Base-by-base conservation (phyloP, 2,888 invertebrate species). In the Prosapia bicincta region DNA sequence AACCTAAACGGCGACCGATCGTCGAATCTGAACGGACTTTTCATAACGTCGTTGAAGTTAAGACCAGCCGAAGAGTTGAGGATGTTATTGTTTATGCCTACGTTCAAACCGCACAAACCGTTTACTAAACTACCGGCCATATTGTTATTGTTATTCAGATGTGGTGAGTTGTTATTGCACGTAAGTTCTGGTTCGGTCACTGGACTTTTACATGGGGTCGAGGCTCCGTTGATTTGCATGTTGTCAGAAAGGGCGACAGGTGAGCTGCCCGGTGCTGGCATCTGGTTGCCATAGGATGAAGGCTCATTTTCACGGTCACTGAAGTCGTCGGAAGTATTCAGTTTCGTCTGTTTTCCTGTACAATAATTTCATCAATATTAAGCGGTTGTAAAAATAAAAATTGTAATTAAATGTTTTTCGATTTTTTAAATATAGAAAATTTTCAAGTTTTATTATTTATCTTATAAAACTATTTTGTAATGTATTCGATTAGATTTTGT, bases 1-100 rank as follows among this genome's bases (percentile, higher is more conserved):
- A 95, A 95, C 79, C 95, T 89, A 86, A 93, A 95, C 74, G 91
- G 90, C 77, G 91, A 90, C 68, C 93, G 88, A 81, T 94, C 94
- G 83, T 94, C 94, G 85, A 93, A 93, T 79, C 93, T 90, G 85
- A 93, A 95, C 72, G 93, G 93, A 81, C 87, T 87, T 82, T 89
- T 89, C 69, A 89, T 84, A 75, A 85, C 86, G 79, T 89, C 89
- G 75, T 80, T 79, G 75, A 81, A 78, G 78, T 78, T 80, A 69
- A 78, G 79, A 70, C 78, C 77, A 75, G 79, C 78, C 74, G 73
- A 79, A 30, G 54, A 78, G 26, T 75, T 75, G 72, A 79, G 79
- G n/a, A 80, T 75, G 67, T 81, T 81, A 77, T 81, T 80, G 78
- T 80, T 81, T 66, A 81, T 77, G 54, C 80, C 79, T 54, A 79